Evolutionary conservation across 2,888 invertebrate species (phyloP), one percentile per base, ranked within the genome.

Genomic region (Elmis aenea): DNA sequence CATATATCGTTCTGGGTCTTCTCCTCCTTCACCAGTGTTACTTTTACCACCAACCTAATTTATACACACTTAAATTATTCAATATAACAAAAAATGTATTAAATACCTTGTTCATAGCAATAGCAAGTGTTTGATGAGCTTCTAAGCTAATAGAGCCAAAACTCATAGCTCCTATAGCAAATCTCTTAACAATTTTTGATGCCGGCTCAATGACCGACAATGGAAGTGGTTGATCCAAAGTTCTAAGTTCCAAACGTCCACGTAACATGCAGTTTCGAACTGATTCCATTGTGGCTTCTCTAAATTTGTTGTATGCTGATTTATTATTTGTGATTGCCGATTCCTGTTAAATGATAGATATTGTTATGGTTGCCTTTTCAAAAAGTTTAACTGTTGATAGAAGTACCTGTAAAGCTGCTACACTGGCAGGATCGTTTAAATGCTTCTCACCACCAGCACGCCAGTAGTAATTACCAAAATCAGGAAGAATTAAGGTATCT

Each of bases 11-110:
- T 86, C 85, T 0, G 85, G 79, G 57, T 85, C 77, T 66, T 87
- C 86, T 38, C 90, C 99, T 38, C 99, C 99, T 71, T 99, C 99
- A 13, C 99, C 99, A 0, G 99, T 99, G 68, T 99, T 99, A 43
- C 96, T 97, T 72, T 97, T 99, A 48, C 90, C 97, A 2, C 93
- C 91, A 53, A 96, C 83, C 50, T 52, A n/a, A n/a, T n/a, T n/a
- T n/a, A n/a, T 18, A 18, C 5, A 18, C 5, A 8, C 5, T 6
- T 18, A 18, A 18, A 18, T 18, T 18, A 18, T 18, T 18, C 18
- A 18, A 18, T 6, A 18, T 13, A 9, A 24, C 3, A 10, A 31
- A 2, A 33, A 33, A 16, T n/a, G 15, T 10, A 25, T 8, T 4
- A 22, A 13, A 18, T 41, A 52, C 61, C 50, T 87, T 81, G 69